Percentiles rank a stretch among this genome's conserved stretches.
Conservation (phyloP, 2,113 vertebrate genomes). For the Podilymbus podiceps region DNA sequence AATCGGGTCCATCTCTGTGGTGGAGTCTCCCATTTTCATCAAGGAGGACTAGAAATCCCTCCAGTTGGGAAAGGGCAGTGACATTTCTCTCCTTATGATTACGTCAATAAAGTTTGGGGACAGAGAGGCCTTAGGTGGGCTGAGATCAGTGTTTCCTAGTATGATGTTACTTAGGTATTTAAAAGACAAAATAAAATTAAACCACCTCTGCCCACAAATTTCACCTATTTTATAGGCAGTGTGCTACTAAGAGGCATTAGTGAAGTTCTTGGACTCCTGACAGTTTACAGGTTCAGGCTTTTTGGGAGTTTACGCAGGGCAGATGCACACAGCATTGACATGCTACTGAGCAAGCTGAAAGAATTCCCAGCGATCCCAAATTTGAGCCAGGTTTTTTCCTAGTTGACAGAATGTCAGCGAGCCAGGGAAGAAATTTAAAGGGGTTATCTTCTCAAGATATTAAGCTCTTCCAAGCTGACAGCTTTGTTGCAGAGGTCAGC, state of each 20-base stretch:
- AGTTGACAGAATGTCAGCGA: conserved; percentile 51
- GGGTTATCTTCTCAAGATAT: conserved; percentile 55
- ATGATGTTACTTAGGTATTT: fast-evolving
- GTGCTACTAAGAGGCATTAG: not conserved
- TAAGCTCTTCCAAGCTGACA: conserved; percentile 51
- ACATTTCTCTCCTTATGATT: not conserved
- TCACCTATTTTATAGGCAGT: not conserved
- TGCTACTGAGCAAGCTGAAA: not conserved
- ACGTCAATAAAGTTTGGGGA: fast-evolving
- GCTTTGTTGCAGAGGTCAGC: conserved; percentile 63
- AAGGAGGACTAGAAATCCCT: not conserved
- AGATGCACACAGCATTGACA: not conserved
- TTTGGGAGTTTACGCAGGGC: not conserved
- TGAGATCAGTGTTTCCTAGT: not conserved
- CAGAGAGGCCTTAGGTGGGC: not conserved
- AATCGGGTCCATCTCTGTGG: fast-evolving
- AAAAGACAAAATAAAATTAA: not conserved
- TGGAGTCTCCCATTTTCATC: not conserved
- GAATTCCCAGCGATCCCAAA: conserved; percentile 29
- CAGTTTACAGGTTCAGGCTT: not conserved
- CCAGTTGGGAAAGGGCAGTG: fast-evolving
- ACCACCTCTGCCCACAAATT: no score
- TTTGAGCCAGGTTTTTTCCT: conserved; percentile 22
- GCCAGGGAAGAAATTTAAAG: conserved; percentile 23
- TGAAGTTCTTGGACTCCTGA: not conserved